phyloP scores from a whole-genome alignment of 2,113 vertebrate species.

The Oryzias melastigma region DNA sequence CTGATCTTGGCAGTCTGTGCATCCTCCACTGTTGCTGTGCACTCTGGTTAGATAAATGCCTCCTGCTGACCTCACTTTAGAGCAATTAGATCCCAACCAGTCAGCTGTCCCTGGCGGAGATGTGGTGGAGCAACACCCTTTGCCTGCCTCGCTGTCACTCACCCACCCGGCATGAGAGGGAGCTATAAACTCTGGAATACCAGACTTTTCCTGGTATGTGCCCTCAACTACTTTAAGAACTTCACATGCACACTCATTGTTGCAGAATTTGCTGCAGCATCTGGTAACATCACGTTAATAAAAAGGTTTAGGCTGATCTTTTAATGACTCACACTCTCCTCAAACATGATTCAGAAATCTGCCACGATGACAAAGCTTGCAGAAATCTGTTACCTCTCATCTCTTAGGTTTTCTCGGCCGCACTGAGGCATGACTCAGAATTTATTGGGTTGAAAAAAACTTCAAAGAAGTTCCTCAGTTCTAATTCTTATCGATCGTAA shows the following conservation, averaged over 20 bases:
- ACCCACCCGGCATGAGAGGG: constrained; percentile 89
- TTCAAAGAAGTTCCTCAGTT: constrained; percentile 52
- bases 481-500: constrained; percentile 30
- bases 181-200: constrained; percentile 82
- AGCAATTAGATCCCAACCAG: constrained; percentile 97
- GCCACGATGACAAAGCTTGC: constrained; percentile 21
- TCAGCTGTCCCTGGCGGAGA: constrained; percentile 89
- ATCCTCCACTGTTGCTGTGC: constrained; percentile 85
- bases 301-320: constrained; percentile 6
- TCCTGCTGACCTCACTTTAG: constrained; percentile 97
- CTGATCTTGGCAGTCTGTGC: constrained; percentile 76
- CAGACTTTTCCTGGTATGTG: constrained; percentile 52
- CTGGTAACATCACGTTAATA: constrained; percentile 17
- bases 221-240: constrained; percentile 40
- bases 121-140: constrained; percentile 82
- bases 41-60: constrained; percentile 92
- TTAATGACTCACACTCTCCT: constrained; percentile 19
- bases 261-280: constrained; percentile 14
- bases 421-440: constrained; percentile 25
- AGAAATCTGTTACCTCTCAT: constrained; percentile 42
- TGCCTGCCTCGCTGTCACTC: constrained; percentile 77
- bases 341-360: constrained; percentile 16
- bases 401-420: constrained; percentile 41
- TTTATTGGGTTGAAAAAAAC: constrained; percentile 43
- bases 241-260: constrained; percentile 43